Conservation (phyloP, 2,888 invertebrate genomes). For the Ormyrus nitidulus region DNA sequence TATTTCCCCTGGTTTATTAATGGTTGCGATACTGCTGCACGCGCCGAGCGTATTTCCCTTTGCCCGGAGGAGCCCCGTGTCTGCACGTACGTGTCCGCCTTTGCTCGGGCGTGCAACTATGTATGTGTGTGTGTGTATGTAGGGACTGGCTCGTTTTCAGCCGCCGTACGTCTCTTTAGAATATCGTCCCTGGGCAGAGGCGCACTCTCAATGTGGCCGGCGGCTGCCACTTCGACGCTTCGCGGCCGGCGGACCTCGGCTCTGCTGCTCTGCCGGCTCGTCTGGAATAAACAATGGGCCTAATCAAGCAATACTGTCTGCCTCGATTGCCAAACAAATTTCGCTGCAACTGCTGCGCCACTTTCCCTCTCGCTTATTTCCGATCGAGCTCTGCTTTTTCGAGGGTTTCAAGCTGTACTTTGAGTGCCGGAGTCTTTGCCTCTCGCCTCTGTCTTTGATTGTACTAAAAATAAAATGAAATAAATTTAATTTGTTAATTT, state of each 20-base stretch:
- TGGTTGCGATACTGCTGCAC: slow-evolving; percentile 19
- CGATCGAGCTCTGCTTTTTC: too few relatives aligned
- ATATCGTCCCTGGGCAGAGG: too few relatives aligned
- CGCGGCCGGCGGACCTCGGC: background rate
- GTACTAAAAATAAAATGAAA: too few relatives aligned
- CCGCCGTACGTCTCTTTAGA: background rate
- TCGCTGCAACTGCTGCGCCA: background rate
- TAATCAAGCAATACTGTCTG: slow-evolving; percentile 32
- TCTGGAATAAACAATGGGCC: slow-evolving; percentile 45
- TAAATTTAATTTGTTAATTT: too few relatives aligned
- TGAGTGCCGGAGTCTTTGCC: too few relatives aligned
- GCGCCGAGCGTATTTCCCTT: background rate
- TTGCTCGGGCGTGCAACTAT: too few relatives aligned
- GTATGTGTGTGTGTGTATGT: background rate
- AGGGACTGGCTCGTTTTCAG: background rate
- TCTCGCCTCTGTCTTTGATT: too few relatives aligned
- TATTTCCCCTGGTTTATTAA: slow-evolving; percentile 47
- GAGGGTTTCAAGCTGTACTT: too few relatives aligned
- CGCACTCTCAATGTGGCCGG: too few relatives aligned
- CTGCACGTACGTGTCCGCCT: too few relatives aligned
- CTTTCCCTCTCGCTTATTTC: background rate
- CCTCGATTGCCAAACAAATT: slow-evolving; percentile 22
- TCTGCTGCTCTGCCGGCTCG: background rate
- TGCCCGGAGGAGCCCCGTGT: too few relatives aligned
- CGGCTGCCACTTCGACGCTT: too few relatives aligned